A percentile compares a stretch with the other conserved stretches of the same genome.
These are phyloP conservation scores for Aphrophora alni DNA, from an alignment of 2,888 invertebrate species.

Conservation along the genomic window DNA sequence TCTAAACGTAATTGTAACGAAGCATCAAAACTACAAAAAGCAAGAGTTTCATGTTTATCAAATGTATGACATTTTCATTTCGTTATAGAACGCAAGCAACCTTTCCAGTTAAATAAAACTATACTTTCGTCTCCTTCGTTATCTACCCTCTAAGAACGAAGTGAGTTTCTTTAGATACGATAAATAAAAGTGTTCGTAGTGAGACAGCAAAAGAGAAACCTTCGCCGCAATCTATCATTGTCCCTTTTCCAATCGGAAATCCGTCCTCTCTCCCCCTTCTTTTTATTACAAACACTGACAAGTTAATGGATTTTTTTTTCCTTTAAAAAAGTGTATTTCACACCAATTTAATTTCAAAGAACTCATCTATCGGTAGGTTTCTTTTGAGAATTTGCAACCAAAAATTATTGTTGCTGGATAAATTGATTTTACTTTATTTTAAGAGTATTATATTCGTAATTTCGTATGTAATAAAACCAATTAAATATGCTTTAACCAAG, in stretches of 20 bases:
- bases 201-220: constrained; percentile 2
- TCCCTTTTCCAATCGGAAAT: background rate
- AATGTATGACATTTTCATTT: constrained; percentile 9
- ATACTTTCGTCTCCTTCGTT: background rate
- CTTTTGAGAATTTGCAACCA: no score
- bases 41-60: background rate
- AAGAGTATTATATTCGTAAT: no score
- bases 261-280: background rate
- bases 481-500: no score
- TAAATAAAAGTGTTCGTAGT: background rate
- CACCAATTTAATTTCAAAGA: background rate
- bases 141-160: background rate
- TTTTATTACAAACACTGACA: background rate
- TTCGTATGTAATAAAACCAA: no score
- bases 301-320: background rate
- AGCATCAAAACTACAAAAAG: no score
- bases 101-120: background rate
- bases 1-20: no score
- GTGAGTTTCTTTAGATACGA: background rate
- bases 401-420: no score
- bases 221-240: background rate
- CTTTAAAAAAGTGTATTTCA: background rate
- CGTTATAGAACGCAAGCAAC: background rate
- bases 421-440: no score
- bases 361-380: no score